These are phyloP conservation scores for Parasteatoda lunata DNA, from an alignment of 2,888 invertebrate species.

Conservation along the genomic window DNA sequence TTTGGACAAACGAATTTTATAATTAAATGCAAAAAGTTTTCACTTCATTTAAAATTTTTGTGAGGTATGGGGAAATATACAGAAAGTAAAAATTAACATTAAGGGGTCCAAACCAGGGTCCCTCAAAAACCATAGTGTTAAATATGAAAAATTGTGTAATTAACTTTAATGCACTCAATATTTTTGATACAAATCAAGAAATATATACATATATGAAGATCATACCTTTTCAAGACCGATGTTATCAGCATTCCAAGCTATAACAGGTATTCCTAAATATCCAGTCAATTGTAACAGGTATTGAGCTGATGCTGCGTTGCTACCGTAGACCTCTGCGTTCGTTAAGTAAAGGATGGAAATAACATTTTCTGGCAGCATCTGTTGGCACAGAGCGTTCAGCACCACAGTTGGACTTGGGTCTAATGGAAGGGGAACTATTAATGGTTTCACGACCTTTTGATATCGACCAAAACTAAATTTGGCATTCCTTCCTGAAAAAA, in stretches of 20 bases:
- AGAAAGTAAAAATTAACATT: too few relatives aligned
- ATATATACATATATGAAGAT: background rate
- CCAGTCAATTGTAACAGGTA: conserved; percentile 94
- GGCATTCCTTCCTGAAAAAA: conserved; percentile 46
- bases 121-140: too few relatives aligned
- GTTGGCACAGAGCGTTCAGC: conserved; percentile 72
- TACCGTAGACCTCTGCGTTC: conserved; percentile 93
- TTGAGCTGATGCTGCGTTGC: conserved; percentile 93
- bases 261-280: conserved; percentile 95
- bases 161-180: too few relatives aligned
- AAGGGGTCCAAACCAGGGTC: too few relatives aligned
- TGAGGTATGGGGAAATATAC: too few relatives aligned
- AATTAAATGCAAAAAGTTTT: too few relatives aligned
- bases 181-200: background rate
- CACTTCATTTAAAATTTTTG: too few relatives aligned
- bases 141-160: too few relatives aligned
- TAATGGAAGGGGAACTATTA: conserved; percentile 76
- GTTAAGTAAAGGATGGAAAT: conserved; percentile 89
- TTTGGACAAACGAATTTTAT: too few relatives aligned
- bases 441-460: conserved; percentile 47
- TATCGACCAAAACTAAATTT: conserved; percentile 68
- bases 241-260: conserved; percentile 98
- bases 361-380: conserved; percentile 71
- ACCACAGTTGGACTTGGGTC: conserved; percentile 71
- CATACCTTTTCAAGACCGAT: conserved; percentile 83